phyloP scores from a whole-genome alignment of 1,140 invertebrate species.

The Trichonephila clavata region DNA sequence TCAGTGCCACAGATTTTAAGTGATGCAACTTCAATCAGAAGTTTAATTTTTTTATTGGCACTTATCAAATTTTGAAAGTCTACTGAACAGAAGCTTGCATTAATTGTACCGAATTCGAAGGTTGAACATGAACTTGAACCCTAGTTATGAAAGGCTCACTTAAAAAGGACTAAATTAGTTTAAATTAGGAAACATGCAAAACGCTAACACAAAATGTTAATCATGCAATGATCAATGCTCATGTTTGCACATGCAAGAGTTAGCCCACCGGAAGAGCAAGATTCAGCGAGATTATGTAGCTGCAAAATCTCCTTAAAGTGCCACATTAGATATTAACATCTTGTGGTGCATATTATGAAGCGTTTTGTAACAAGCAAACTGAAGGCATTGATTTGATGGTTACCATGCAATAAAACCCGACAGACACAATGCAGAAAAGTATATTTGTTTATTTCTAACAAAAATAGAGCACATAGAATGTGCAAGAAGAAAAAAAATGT shows the following conservation, averaged over 20 bases:
- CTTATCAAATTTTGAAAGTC: neutral
- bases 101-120: neutral
- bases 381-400: constrained; percentile 31
- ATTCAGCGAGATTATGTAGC: neutral
- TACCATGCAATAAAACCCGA: constrained; percentile 64
- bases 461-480: constrained; percentile 42
- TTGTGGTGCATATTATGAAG: constrained; percentile 42
- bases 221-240: constrained; percentile 44
- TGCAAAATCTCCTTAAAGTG: neutral
- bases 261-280: neutral
- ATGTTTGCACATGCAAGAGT: constrained; percentile 23
- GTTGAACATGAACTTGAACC: neutral
- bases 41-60: too few species aligned
- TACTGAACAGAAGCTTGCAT: neutral
- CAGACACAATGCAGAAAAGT: constrained; percentile 54
- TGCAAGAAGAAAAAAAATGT: constrained; percentile 61
- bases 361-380: constrained; percentile 22
- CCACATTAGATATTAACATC: constrained; percentile 18
- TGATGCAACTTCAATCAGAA: too few species aligned
- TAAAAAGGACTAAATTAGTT: neutral
- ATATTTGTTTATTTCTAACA: constrained; percentile 58
- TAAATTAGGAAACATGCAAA: constrained; percentile 32
- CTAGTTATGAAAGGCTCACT: neutral
- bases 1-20: neutral
- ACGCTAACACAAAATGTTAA: neutral